Evolutionary conservation across 2,888 invertebrate genomes (phyloP).

Genomic region (Cyaniris semiargus): DNA sequence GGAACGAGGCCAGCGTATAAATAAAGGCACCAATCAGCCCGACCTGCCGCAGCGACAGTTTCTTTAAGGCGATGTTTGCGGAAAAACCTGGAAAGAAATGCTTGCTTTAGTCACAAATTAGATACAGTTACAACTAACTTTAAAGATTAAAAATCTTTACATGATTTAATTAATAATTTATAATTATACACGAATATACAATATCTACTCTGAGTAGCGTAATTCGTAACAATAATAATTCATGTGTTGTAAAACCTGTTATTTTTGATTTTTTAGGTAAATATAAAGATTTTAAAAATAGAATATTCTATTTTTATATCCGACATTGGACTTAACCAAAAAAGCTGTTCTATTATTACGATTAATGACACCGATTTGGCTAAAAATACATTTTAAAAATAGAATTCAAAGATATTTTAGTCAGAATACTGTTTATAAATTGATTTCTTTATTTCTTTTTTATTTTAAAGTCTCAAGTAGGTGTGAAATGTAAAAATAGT

Average conservation of each 20-base stretch:
- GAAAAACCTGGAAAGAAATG: conserved; percentile 81
- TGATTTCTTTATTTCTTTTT: background rate
- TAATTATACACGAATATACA: background rate
- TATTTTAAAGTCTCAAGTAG: conserved; percentile 2
- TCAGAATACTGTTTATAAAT: background rate
- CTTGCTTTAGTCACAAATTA: background rate
- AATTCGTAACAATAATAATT: background rate
- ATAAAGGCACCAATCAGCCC: conserved; percentile 83
- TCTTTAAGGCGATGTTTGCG: conserved; percentile 84
- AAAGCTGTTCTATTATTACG: background rate
- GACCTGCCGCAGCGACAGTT: conserved; percentile 82
- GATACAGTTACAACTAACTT: background rate
- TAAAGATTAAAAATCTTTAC: background rate
- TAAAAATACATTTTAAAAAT: conserved; percentile 6
- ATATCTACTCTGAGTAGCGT: background rate
- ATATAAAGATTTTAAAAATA: background rate
- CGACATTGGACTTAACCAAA: background rate
- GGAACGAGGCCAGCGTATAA: conserved; percentile 82
- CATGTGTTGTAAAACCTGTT: background rate
- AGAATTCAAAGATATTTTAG: background rate
- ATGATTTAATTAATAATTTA: background rate
- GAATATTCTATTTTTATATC: background rate
- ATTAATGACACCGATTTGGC: background rate
- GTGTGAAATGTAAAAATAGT: background rate
- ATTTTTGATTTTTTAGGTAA: background rate